phyloP scores from a whole-genome alignment of 92 coral and sea anemone genomes.

The Blastomussa wellsi region DNA sequence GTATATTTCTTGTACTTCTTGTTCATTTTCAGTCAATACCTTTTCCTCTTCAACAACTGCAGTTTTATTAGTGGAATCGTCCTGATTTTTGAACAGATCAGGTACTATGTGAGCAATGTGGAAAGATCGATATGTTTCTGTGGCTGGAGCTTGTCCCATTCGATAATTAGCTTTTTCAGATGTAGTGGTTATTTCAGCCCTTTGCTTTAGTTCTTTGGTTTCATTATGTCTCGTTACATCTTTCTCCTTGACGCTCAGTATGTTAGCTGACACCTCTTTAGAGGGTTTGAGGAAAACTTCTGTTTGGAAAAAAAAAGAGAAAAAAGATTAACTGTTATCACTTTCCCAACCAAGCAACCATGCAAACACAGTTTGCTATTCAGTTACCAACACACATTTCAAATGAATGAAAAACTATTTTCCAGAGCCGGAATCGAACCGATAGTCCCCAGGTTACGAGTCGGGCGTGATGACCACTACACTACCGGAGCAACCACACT shows the following conservation, averaged over 20 bases:
- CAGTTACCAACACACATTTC: no score
- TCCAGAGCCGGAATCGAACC: no score
- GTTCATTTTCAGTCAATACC: background rate
- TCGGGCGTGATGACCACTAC: no score
- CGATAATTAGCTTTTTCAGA: slow-evolving; percentile 37
- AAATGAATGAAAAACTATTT: no score
- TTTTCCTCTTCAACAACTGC: slow-evolving; percentile 10
- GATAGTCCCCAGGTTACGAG: no score
- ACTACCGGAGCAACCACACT: no score
- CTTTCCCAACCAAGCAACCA: no score
- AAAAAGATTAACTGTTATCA: no score
- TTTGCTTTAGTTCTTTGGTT: slow-evolving; percentile 28
- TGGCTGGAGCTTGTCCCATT: slow-evolving; percentile 9
- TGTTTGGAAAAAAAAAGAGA: background rate
- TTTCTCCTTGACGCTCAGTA: background rate
- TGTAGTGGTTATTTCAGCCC: slow-evolving; percentile 42
- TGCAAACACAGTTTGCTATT: no score
- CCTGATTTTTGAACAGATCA: slow-evolving; percentile 34
- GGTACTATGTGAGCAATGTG: slow-evolving; percentile 47
- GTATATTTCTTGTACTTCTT: background rate
- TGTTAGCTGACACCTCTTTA: background rate
- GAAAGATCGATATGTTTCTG: slow-evolving; percentile 34
- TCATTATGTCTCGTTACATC: background rate
- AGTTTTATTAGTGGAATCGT: slow-evolving; percentile 5
- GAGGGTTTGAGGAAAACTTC: slow-evolving; percentile 6